phyloP scores from a whole-genome alignment of 1,140 invertebrate species.

The Ooceraea biroi region DNA sequence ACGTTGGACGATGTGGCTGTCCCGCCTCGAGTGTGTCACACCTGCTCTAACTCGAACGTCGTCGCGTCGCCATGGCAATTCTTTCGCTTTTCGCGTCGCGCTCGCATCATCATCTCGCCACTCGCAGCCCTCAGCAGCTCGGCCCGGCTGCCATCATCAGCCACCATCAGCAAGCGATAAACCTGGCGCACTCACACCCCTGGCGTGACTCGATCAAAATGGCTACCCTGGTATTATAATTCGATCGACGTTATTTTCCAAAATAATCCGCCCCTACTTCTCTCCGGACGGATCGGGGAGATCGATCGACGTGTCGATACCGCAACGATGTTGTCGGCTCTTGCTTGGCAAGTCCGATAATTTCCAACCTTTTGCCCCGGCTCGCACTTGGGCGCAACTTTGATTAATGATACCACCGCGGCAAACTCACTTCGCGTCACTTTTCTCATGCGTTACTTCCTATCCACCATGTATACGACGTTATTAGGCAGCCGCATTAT shows the following conservation, averaged over 20 bases:
- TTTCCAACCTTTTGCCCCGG: slow-evolving; percentile 69
- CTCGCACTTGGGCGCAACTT: slow-evolving; percentile 67
- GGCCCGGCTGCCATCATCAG: background rate
- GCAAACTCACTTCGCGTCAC: slow-evolving; percentile 61
- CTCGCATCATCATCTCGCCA: background rate
- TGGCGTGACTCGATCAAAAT: slow-evolving; percentile 44
- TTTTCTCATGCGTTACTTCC: slow-evolving; percentile 64
- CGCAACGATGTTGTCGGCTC: slow-evolving; percentile 58
- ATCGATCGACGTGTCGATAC: slow-evolving; percentile 71
- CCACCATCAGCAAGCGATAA: background rate
- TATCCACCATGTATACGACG: slow-evolving; percentile 7
- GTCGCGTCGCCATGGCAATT: slow-evolving; percentile 36
- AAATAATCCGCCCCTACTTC: slow-evolving; percentile 53
- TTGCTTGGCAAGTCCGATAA: slow-evolving; percentile 68
- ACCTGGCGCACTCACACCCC: background rate
- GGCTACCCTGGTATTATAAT: slow-evolving; percentile 21
- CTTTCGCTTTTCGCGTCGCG: slow-evolving; percentile 8
- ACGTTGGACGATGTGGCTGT: slow-evolving; percentile 46
- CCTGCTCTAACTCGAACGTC: slow-evolving; percentile 43
- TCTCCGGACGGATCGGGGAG: background rate
- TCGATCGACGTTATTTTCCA: slow-evolving; percentile 34
- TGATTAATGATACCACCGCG: slow-evolving; percentile 69
- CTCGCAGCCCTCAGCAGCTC: background rate
- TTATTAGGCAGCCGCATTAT: slow-evolving; percentile 53
- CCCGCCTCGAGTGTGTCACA: slow-evolving; percentile 53